Evolutionary conservation across 2,888 invertebrate genomes (phyloP).

Genomic region (Siphonodentalium dalli): DNA sequence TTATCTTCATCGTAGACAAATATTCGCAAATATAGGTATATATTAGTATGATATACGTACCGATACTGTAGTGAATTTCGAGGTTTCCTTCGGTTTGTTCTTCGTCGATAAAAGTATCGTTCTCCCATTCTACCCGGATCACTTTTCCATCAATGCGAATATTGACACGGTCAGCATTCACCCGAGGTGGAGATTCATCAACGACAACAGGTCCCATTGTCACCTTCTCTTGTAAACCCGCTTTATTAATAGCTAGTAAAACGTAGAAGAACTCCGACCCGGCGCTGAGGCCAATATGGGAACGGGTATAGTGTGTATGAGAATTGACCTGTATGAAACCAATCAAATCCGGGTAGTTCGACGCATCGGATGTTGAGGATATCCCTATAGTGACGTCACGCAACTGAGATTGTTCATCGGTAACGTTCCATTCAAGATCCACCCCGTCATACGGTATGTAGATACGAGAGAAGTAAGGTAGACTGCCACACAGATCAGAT

Average conservation of each 20-base stretch:
- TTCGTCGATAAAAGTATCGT: slow-evolving; percentile 15
- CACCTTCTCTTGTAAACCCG: slow-evolving; percentile 13
- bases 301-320: slow-evolving; percentile 9
- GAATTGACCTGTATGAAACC: slow-evolving; percentile 8
- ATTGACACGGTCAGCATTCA: slow-evolving; percentile 4
- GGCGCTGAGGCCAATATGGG: slow-evolving; percentile 24
- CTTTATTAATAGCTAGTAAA: slow-evolving; percentile 25
- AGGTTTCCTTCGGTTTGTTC: slow-evolving; percentile 23
- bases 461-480: slow-evolving; percentile 7
- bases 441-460: slow-evolving; percentile 31
- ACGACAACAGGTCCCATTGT: slow-evolving; percentile 30
- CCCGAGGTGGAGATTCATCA: slow-evolving; percentile 29
- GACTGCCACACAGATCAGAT: too few relatives aligned
- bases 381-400: slow-evolving; percentile 31
- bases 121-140: slow-evolving; percentile 13
- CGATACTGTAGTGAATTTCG: slow-evolving; percentile 23
- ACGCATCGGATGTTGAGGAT: slow-evolving; percentile 13
- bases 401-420: slow-evolving; percentile 29
- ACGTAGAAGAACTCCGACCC: slow-evolving; percentile 25
- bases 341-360: slow-evolving; percentile 23
- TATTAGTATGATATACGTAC: slow-evolving; percentile 9
- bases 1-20: too few relatives aligned
- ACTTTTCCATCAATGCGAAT: not conserved
- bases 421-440: slow-evolving; percentile 25
- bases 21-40: not conserved